Evolutionary conservation across 2,113 vertebrate species (phyloP), one percentile per base, ranked within the genome.

Genomic region (Thalassoma bifasciatum): DNA sequence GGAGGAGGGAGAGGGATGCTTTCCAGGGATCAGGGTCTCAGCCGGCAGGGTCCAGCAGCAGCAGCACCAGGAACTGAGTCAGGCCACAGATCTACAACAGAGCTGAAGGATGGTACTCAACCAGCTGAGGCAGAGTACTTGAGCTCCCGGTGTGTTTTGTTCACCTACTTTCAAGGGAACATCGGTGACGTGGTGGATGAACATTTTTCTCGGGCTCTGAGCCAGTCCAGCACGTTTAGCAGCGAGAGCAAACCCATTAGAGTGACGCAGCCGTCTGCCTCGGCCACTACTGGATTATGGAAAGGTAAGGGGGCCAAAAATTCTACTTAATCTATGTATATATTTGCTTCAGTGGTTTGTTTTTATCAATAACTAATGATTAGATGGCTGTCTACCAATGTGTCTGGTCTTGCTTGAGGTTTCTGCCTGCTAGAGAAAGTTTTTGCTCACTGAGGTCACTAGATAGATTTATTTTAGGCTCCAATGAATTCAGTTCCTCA

Each of bases 101-200:
- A 92, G 47, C 88, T 90, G 64, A 95, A 96, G 84, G 97, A 99
- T 81, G 94, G 95, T 82, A 84, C 94, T 77, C 96, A 96, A 85
- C 96, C 98, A 67, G 94, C 97, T 0, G 98, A 98, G 88, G 95
- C 98, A 12, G 97, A 99, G 92, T 99, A 99, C 93, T 88, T 99
- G 91, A 99, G 96, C 89, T 97, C 98, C 90, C 95, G 97, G 77
- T 99, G 98, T 75, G 96, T 99, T 86, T 94, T 99, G 92, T 98
- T 99, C 94, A 99, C 97, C 62, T 99, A 99, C 91, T 99, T 98
- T 94, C 96, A 96, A 84, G 98, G 98, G 60, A 95, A 98, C 90
- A 98, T 99, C 66, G 94, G 96, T 4, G 96, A 98, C 8, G 97
- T 98, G 88, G 97, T 99, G 76, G 98, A 99, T 68, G 96, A 99